Percentiles rank a stretch among this genome's conserved stretches.
Conservation (phyloP, 2,113 vertebrate species). For the Australoheros scitulus region DNA sequence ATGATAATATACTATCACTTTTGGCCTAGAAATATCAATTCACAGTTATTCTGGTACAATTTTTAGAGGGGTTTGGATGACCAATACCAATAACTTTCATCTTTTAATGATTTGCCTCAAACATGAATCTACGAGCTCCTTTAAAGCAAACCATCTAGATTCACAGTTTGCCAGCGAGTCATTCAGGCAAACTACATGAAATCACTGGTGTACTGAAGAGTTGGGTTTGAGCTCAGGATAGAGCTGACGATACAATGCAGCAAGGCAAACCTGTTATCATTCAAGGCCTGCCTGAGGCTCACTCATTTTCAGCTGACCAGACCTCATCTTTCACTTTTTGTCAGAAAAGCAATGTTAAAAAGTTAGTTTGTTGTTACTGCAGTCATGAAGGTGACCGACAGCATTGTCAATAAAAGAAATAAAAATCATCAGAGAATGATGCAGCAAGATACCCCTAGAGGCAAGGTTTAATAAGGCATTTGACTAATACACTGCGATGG, state of each 20-base stretch:
- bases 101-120: neutral
- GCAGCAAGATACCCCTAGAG: too few relatives aligned
- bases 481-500: neutral
- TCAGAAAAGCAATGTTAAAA: slow-evolving; percentile 1
- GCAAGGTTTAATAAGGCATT: neutral
- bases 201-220: slow-evolving; percentile 11
- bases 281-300: slow-evolving; percentile 10
- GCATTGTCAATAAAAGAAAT: neutral
- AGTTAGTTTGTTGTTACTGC: slow-evolving; percentile 19
- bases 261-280: slow-evolving; percentile 19
- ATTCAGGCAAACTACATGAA: neutral
- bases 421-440: neutral
- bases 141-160: too few relatives aligned
- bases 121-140: neutral
- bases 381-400: slow-evolving; percentile 9
- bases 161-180: neutral
- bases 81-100: neutral
- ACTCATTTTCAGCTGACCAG: neutral
- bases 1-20: neutral
- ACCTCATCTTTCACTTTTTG: slow-evolving; percentile 15
- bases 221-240: neutral
- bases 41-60: too few relatives aligned
- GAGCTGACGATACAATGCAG: slow-evolving; percentile 5
- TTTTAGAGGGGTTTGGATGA: neutral
- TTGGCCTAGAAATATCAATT: neutral